Evolutionary conservation across 2,888 invertebrate species (phyloP), one percentile per base, ranked within the genome.

Genomic region (Drosophila ezoana): DNA sequence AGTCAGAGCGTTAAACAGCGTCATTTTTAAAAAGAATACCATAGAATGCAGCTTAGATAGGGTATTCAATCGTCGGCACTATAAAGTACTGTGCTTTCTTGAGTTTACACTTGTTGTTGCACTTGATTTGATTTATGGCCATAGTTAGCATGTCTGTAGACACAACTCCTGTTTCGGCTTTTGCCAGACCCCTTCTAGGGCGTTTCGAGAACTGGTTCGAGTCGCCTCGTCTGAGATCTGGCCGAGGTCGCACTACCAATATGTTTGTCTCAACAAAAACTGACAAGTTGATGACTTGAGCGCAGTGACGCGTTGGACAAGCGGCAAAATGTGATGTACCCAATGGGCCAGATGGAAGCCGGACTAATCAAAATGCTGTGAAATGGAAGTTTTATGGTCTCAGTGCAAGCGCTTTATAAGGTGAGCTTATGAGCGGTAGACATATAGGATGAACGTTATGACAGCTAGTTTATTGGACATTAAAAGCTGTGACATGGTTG

Each of bases 61-160:
- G 38, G 38, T 38, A 38, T 38, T 38, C 8, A 6, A n/a, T 16
- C 2, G n/a, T 14, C 38, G 38, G 3, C 38, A 2, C 3, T 16
- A n/a, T 3, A 14, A n/a, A 38, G n/a, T 14, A 6, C 38, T 38
- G 11, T 14, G 40, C 32, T 44, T 41, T 33, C 35, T 51, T 32
- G 8, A 48, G 52, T 40, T 37, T 40, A 37, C 16, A 45, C 18
- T 43, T 44, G 56, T 47, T 43, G 52, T 40, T 45, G 51, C 10
- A 43, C 45, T 56, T 43, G 62, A 65, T 71, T 67, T 82, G 87
- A 84, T 84, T 73, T 77, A 86, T 82, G 64, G 56, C 20, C 67
- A 52, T 76, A 72, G 76, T 87, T 79, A 79, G 54, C 43, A 67
- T 81, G 88, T 85, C 86, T 81, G 72, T 49, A 40, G 60, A 45